Base-by-base conservation (phyloP, 37 sponge, comb jelly and placozoan genomes). In the Crambe crambe region DNA sequence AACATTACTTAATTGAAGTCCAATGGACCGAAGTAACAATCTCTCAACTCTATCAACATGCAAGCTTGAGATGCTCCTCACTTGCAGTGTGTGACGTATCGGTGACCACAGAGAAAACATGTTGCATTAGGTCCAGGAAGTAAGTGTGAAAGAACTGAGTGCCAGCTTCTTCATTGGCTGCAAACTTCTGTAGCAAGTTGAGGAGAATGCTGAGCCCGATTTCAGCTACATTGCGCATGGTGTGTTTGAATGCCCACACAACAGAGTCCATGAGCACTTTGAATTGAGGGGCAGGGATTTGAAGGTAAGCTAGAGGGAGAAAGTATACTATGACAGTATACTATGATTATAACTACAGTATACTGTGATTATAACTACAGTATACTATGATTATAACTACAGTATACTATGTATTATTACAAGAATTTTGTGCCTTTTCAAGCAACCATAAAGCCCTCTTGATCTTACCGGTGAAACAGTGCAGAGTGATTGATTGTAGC, bases 161-260 rank as follows among this genome's bases (percentile, higher is more conserved):
- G 18, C 82, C 86, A 31, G 88, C 91, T 20, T 85, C 87, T 29
- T 72, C 51, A 42, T 42, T 29, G 3, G 31, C n/a, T 21, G 88
- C 64, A 35, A 95, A 77, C 82, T 95, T 91, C 58, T 91, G 85
- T 40, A 95, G 76, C 41, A 95, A 61, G n/a, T 77, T 66, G 44
- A 78, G 83, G 29, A 95, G 74, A 68, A 91, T 86, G 17, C 84
- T 68, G 57, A 64, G 43, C 38, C 98, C 99, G 9, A 96, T 95
- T 37, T 98, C 99, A 21, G 99, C 96, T 27, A 98, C 99, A 81
- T 98, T 93, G 26, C 94, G 67, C 99, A 98, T 95, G 23, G 92
- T 93, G 77, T 98, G 99, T 60, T 98, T 98, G 84, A 98, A 91
- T 18, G 90, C 99, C 94, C 96, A 95, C 37, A 98, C 85, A 22